These are phyloP conservation scores for Fistularia tabacaria DNA, from an alignment of 2,797 vertebrate species.

Conservation along the genomic window DNA sequence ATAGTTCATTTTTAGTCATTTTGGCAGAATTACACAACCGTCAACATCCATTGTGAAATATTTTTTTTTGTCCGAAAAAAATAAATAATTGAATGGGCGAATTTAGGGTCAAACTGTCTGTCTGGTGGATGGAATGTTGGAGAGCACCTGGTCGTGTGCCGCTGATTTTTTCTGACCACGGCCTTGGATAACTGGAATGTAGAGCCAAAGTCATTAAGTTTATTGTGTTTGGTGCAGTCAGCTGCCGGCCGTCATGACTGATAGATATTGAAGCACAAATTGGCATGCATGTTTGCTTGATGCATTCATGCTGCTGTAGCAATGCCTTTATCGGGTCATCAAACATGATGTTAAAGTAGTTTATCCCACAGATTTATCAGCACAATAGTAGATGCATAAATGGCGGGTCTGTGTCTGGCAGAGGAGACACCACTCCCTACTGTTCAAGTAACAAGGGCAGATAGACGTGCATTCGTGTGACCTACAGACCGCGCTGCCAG, in stretches of 20 bases:
- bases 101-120: slow-evolving; percentile 1
- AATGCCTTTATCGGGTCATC: slow-evolving; percentile 19
- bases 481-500: slow-evolving; percentile 1
- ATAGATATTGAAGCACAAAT: slow-evolving; percentile 57
- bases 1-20: too few relatives aligned
- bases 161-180: slow-evolving; percentile 10
- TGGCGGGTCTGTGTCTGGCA: not conserved
- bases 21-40: too few relatives aligned
- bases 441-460: slow-evolving; percentile 12
- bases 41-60: too few relatives aligned
- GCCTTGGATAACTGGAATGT: slow-evolving; percentile 17
- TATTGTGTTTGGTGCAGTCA: slow-evolving; percentile 40
- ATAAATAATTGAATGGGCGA: not conserved
- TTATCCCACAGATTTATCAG: slow-evolving; percentile 17
- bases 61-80: not conserved
- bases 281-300: not conserved
- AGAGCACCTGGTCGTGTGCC: slow-evolving; percentile 49
- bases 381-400: not conserved
- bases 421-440: slow-evolving; percentile 5
- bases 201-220: slow-evolving; percentile 41
- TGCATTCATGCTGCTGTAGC: slow-evolving; percentile 8
- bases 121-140: slow-evolving; percentile 30
- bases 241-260: slow-evolving; percentile 14
- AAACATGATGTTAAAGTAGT: not conserved
- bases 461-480: slow-evolving; percentile 18